Base-by-base conservation (phyloP, 2,797 vertebrate genomes). In the Ambastaia sidthimunki region DNA sequence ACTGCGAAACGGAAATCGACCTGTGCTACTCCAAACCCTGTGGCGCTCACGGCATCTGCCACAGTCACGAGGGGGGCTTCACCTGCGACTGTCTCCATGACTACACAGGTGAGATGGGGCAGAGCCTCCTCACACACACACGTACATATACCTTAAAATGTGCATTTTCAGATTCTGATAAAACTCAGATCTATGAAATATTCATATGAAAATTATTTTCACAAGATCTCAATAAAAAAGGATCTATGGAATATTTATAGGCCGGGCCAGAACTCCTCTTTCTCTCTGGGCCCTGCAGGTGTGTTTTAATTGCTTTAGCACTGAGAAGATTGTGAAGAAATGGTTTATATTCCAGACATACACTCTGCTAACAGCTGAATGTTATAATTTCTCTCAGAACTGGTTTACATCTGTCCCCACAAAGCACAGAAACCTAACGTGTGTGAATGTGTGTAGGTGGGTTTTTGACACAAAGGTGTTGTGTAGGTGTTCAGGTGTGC, bases 21-120 rank as follows among this genome's bases (percentile, higher is more conserved):
- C 95, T 99, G 66, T 99, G 97, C 90, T 98, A 97, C 89, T 97
- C 97, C 0, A 94, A 95, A 86, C 97, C 97, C 73, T 99, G 97
- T 3, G 96, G 97, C 1, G 77, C 77, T 52, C 91, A 97, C 2
- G 97, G 97, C 0, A 84, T 88, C 67, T 99, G 97, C 88, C 94
- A 91, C 75, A 95, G 95, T 87, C 92, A 93, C 0, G 97, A 98
- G 89, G 97, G 97, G 0, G 97, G 96, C n/a, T 98, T 94, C 91
- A 96, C 96, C 84, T 99, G 97, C 85, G 94, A 96, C 85, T 99
- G 97, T 90, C 90, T 92, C 0, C 93, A 97, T 1, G 95, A 96
- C 82, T 97, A 95, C 92, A 97, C 97, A 0, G 97, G 97, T 98
- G 88, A 95, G 28, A 54, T 7, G 41, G 71, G 69, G 73, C 12